These are phyloP conservation scores for Palythoa grandiflora DNA, from an alignment of 92 coral and sea anemone genomes.

Conservation along the genomic window DNA sequence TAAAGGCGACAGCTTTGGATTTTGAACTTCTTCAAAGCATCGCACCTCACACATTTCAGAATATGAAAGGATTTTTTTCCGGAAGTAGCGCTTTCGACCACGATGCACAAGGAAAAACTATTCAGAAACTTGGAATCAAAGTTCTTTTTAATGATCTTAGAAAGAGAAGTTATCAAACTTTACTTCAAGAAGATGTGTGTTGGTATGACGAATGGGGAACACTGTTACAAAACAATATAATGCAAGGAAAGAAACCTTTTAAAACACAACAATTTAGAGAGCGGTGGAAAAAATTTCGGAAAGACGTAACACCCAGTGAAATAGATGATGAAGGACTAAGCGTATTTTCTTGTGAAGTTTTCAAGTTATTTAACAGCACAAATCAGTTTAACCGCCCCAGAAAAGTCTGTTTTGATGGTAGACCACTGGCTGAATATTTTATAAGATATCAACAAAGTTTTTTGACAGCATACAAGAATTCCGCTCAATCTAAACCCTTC, in stretches of 20 bases:
- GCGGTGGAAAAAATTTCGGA: slow-evolving; percentile 51
- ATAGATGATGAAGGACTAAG: slow-evolving; percentile 75
- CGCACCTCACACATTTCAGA: slow-evolving; percentile 62
- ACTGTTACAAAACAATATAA: slow-evolving; percentile 53
- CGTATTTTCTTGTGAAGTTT: slow-evolving; percentile 64
- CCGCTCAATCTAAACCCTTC: slow-evolving; percentile 46
- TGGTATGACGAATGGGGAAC: slow-evolving; percentile 79
- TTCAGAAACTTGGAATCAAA: slow-evolving; percentile 51
- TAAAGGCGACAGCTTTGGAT: slow-evolving; percentile 66
- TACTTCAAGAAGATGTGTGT: slow-evolving; percentile 76
- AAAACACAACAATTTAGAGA: slow-evolving; percentile 51
- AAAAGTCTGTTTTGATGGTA: slow-evolving; percentile 79
- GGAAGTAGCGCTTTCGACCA: slow-evolving; percentile 44
- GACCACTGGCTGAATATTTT: slow-evolving; percentile 81
- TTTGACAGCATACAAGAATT: slow-evolving; percentile 28
- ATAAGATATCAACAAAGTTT: slow-evolving; percentile 73
- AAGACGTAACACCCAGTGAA: slow-evolving; percentile 6
- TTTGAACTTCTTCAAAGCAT: slow-evolving; percentile 74
- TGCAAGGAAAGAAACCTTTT: slow-evolving; percentile 33
- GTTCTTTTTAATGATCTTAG: slow-evolving; percentile 57
- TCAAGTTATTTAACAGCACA: slow-evolving; percentile 44
- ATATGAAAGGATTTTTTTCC: slow-evolving; percentile 61
- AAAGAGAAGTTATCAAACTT: slow-evolving; percentile 62
- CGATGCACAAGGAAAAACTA: slow-evolving; percentile 8
- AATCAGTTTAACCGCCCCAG: slow-evolving; percentile 55